phyloP scores from a whole-genome alignment of 1,140 invertebrate species.

The Caenorhabditis latens region DNA sequence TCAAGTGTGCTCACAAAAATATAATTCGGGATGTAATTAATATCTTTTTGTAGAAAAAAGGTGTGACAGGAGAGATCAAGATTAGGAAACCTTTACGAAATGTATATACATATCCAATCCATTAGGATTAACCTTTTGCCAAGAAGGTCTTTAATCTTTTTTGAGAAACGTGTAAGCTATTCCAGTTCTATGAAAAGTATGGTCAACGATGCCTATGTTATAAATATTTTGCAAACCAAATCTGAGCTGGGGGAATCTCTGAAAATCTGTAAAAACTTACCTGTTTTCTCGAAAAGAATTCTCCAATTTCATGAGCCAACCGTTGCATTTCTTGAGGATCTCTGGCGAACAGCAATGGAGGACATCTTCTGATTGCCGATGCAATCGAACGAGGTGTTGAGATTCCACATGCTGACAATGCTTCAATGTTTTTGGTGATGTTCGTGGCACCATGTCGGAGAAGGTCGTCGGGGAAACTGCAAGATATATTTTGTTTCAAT shows the following conservation, averaged over 20 bases:
- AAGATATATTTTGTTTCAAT: background rate
- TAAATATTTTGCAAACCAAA: background rate
- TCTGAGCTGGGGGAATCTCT: too few species aligned
- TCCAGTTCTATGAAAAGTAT: too few species aligned
- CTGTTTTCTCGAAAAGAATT: slow-evolving; percentile 70
- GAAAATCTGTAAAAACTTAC: slow-evolving; percentile 40
- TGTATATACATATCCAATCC: background rate
- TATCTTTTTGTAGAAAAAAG: background rate
- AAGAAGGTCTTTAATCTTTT: too few species aligned
- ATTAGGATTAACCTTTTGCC: slow-evolving; percentile 1
- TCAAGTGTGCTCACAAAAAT: too few species aligned
- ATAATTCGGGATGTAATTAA: too few species aligned
- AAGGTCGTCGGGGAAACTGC: slow-evolving; percentile 55
- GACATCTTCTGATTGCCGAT: slow-evolving; percentile 64
- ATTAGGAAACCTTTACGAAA: slow-evolving; percentile 44
- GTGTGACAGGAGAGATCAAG: background rate
- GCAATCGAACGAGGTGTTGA: slow-evolving; percentile 15
- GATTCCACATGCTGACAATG: slow-evolving; percentile 21
- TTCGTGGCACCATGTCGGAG: slow-evolving; percentile 2
- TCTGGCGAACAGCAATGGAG: slow-evolving; percentile 68
- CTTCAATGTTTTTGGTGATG: slow-evolving; percentile 36
- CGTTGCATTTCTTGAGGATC: slow-evolving; percentile 64
- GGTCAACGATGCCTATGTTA: background rate
- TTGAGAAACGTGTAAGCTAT: too few species aligned
- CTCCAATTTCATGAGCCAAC: slow-evolving; percentile 59